These are phyloP conservation scores for Chaetorhynchus papuensis DNA, from an alignment of 2,113 vertebrate species.

Conservation along the genomic window DNA sequence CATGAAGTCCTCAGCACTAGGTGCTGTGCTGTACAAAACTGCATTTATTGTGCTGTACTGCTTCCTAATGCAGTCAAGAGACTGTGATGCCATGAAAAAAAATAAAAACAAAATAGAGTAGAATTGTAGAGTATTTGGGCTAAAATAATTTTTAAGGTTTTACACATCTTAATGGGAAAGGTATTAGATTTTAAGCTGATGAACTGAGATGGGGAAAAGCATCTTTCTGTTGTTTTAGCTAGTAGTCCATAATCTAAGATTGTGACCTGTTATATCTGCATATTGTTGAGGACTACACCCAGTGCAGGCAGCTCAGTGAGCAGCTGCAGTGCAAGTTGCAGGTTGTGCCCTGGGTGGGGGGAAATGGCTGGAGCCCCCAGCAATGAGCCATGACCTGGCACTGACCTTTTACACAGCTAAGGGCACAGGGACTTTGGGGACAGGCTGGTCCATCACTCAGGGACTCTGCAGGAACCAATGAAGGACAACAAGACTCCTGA, in stretches of 20 bases:
- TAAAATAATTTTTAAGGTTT: background rate
- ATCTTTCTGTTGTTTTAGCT: background rate
- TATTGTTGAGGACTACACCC: background rate
- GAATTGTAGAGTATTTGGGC: background rate
- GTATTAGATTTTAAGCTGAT: background rate
- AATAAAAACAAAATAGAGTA: background rate
- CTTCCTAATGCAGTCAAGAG: background rate
- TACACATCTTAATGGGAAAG: background rate
- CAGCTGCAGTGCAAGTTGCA: background rate
- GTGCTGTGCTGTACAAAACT: background rate
- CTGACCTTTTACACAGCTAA: background rate
- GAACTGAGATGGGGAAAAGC: background rate
- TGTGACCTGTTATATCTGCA: background rate
- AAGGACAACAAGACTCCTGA: background rate
- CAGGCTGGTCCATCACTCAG: rapidly evolving
- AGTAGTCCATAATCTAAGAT: background rate
- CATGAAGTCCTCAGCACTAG: background rate
- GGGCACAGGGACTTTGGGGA: rapidly evolving
- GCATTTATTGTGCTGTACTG: background rate
- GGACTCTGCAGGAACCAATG: background rate
- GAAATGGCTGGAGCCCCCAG: background rate
- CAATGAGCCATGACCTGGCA: rapidly evolving
- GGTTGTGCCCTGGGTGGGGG: background rate
- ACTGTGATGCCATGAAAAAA: background rate
- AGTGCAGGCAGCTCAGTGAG: background rate